Percentiles rank a stretch among this genome's conserved stretches.
These are phyloP conservation scores for Myoxocephalus aenaeus DNA, from an alignment of 2,797 vertebrate genomes.

Conservation along the genomic window DNA sequence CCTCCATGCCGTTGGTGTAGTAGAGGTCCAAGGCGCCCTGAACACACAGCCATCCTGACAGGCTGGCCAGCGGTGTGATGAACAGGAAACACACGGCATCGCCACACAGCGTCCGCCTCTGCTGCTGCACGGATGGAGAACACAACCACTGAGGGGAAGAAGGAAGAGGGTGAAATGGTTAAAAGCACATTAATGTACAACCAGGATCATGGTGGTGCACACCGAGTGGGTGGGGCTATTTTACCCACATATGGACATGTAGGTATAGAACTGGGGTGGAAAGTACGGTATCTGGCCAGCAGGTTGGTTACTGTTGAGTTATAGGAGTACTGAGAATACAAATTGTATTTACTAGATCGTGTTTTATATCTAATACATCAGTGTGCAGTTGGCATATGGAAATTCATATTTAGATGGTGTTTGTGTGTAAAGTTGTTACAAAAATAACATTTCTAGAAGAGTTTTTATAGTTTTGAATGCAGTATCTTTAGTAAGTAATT, in stretches of 20 bases:
- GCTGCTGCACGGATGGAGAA: slow-evolving; percentile 71
- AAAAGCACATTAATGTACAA: neutral
- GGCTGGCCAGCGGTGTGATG: slow-evolving; percentile 79
- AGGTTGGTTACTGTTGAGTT: neutral
- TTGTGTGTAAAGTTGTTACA: neutral
- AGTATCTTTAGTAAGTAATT: neutral
- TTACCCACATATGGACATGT: neutral
- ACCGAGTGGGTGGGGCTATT: no score
- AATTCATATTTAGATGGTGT: neutral
- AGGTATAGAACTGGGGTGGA: neutral
- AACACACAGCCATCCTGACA: slow-evolving; percentile 83
- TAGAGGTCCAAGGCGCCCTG: slow-evolving; percentile 81
- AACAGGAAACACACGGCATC: slow-evolving; percentile 79
- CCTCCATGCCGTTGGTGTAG: slow-evolving; percentile 75
- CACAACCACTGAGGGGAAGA: slow-evolving; percentile 72
- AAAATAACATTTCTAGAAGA: neutral
- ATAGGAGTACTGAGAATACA: neutral
- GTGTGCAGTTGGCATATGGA: neutral
- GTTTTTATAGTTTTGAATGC: no score
- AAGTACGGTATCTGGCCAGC: neutral
- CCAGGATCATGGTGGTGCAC: no score
- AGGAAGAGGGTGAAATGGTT: neutral
- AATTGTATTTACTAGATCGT: neutral
- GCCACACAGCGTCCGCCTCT: slow-evolving; percentile 76
- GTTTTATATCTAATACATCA: no score